Percentiles rank a stretch among this genome's conserved stretches.
Conservation (phyloP, 2,888 invertebrate species). For the Lepidocyrtinus sp. region DNA sequence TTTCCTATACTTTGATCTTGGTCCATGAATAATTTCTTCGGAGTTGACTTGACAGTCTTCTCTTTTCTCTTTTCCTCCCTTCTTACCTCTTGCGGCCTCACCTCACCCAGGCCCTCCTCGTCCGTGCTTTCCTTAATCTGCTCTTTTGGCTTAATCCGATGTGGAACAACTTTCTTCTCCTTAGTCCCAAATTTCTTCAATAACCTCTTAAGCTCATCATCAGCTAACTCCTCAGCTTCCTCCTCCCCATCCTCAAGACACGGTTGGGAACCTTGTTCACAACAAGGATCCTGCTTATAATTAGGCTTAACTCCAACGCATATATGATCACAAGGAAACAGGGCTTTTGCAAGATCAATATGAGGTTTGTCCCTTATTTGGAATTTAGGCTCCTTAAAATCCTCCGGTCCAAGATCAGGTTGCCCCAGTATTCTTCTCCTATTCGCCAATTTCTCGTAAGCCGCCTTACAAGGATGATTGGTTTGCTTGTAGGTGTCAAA, state of each 20-base stretch:
- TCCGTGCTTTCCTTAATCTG: not conserved
- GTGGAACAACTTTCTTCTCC: not conserved
- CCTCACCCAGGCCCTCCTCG: not conserved
- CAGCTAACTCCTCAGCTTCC: not conserved
- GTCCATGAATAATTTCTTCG: no score
- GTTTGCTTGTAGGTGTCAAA: slow-evolving; percentile 31
- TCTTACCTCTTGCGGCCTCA: not conserved
- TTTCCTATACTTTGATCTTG: not conserved
- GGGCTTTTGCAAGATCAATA: not conserved
- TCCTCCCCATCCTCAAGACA: not conserved
- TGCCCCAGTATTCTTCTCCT: slow-evolving; percentile 30
- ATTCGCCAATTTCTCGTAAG: slow-evolving; percentile 15
- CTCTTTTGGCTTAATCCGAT: no score
- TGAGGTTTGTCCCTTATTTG: slow-evolving; percentile 15
- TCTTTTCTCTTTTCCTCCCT: not conserved
- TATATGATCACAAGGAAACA: not conserved
- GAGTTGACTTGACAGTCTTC: no score
- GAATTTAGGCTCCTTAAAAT: slow-evolving; percentile 17
- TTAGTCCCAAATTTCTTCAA: not conserved
- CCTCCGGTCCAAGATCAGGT: not conserved
- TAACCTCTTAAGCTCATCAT: not conserved
- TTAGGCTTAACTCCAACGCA: not conserved
- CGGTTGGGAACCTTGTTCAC: not conserved
- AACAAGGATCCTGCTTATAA: not conserved
- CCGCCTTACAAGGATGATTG: slow-evolving; percentile 12